Percentiles rank a stretch among this genome's conserved stretches.
Evolutionary conservation across 1,140 invertebrate species (phyloP).

Genomic region (Leptoteleia sp.): DNA sequence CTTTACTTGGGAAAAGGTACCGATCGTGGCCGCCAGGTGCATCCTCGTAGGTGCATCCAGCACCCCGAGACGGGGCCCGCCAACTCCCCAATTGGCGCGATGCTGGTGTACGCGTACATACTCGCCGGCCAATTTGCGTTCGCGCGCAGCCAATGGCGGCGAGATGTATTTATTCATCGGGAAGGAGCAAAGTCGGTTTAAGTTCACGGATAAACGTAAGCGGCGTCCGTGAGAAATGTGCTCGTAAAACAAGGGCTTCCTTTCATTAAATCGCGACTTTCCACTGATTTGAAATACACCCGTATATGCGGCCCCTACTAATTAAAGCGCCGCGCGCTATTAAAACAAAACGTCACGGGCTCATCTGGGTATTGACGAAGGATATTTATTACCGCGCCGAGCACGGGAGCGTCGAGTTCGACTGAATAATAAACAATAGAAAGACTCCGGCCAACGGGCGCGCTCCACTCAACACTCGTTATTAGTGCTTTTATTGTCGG

Average conservation of each 20-base stretch:
- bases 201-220: constrained; percentile 25
- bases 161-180: constrained; percentile 59
- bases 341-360: constrained; percentile 69
- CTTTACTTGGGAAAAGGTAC: no score
- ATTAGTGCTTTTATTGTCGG: constrained; percentile 74
- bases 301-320: constrained; percentile 63
- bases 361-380: constrained; percentile 70
- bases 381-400: constrained; percentile 73
- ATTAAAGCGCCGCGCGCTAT: constrained; percentile 72
- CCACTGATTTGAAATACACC: constrained; percentile 63
- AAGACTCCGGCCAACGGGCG: constrained; percentile 34
- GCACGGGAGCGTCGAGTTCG: constrained; percentile 64
- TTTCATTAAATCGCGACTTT: constrained; percentile 65
- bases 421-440: constrained; percentile 71
- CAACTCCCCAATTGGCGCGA: no score
- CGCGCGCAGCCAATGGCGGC: constrained; percentile 28
- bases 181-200: constrained; percentile 45
- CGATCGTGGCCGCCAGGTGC: no score
- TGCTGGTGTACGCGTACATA: background rate
- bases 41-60: no score
- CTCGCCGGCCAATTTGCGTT: constrained; percentile 28
- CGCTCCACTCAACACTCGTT: constrained; percentile 63
- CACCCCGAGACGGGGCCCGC: no score
- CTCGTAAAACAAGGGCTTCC: constrained; percentile 65
- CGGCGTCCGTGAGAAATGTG: constrained; percentile 59